Base-by-base conservation (phyloP, 2,113 vertebrate species). In the Polyodon spathula region DNA sequence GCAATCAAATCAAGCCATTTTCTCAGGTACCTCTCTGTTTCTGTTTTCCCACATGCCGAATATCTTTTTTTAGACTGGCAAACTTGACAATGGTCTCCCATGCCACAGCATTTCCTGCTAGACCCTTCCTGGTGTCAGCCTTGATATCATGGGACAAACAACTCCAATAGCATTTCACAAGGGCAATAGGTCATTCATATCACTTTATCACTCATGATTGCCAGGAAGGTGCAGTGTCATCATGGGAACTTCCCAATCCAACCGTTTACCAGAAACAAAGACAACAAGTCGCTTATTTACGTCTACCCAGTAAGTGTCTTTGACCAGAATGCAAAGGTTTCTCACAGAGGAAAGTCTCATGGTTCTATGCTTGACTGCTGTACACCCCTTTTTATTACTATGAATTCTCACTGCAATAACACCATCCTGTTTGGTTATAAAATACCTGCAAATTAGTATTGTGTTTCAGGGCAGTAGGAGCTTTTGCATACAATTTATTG, bases 101-200 rank as follows among this genome's bases (percentile, higher is more conserved):
- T 43, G 41, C 40, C 56, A 14, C 6, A 9, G 7, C 12, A 17
- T n/a, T 4, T 14, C 27, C 56, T 15, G 7, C 16, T 17, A 16
- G 16, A 12, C 27, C n/a, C 3, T 10, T 9, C 7, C 7, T 14
- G 41, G n/a, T 14, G n/a, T 43, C 7, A 16, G n/a, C 56, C 6
- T 12, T 10, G 15, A 6, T 10, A n/a, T n/a, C n/a, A 7, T 17
- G 40, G 8, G 40, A 58, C 15, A 60, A n/a, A 8, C 11, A 48
- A 50, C 58, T 38, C 37, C 11, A 37, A 10, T 38, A 15, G 58
- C 58, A 7, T 48, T 12, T 14, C 11, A 7, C 37, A 37, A 52
- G 64, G 69, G 71, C 68, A 73, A 73, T 71, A 63, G 68, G 63
- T 73, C 59, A 70, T 73, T 73, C 68, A 70, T 73, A 54, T 40